Conservation (phyloP, 1,140 invertebrate genomes). For the Drosophila navojoa region DNA sequence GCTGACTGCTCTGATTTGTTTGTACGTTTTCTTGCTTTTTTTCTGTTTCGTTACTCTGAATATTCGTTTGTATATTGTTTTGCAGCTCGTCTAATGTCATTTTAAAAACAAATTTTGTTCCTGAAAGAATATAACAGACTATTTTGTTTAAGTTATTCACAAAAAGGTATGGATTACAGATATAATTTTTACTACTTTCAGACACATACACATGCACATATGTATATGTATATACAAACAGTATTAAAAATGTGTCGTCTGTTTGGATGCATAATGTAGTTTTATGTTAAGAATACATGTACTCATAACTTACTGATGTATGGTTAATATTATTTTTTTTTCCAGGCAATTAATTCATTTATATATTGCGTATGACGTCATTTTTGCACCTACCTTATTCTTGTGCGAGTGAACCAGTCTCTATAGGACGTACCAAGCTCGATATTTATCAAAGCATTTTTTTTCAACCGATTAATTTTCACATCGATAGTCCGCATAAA, state of each 20-base stretch:
- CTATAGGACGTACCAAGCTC: no score
- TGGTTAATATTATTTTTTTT: background rate
- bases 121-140: slow-evolving; percentile 16
- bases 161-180: background rate
- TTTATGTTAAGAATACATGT: background rate
- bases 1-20: slow-evolving; percentile 9
- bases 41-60: slow-evolving; percentile 10
- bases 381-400: slow-evolving; percentile 28
- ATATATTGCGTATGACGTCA: slow-evolving; percentile 40
- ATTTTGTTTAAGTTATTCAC: background rate
- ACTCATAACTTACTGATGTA: background rate
- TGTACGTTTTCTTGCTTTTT: slow-evolving; percentile 3
- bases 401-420: slow-evolving; percentile 18
- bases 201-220: slow-evolving; percentile 2
- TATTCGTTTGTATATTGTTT: slow-evolving; percentile 33
- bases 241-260: background rate
- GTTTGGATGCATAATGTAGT: background rate
- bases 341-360: no score
- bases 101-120: slow-evolving; percentile 9
- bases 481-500: no score
- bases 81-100: slow-evolving; percentile 62
- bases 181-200: no score
- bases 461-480: no score
- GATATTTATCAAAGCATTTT: no score
- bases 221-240: background rate